Base-by-base conservation (phyloP, 92 coral and sea anemone species). In the Muricea muricata region DNA sequence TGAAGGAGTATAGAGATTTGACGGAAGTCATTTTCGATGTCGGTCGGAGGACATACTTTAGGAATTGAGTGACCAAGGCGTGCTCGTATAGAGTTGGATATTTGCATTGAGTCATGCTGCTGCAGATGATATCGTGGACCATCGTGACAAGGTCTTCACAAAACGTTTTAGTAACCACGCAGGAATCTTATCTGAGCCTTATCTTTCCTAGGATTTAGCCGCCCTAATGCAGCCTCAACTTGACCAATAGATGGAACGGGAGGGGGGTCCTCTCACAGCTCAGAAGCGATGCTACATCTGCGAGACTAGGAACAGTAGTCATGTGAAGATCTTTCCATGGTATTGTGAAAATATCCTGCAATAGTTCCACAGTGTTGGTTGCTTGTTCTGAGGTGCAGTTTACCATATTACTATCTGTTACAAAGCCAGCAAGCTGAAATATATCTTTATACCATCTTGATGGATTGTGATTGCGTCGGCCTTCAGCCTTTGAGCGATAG, bases 91-190 rank as follows among this genome's bases (percentile, higher is more conserved):
- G 23, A 3, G 75, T 69, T 8, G 75, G 75, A 17, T 69, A 69
- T 69, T 69, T 69, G 25, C 75, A 69, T 35, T 69, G 23, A 31
- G 11, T 69, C 39, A 69, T 69, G 25, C 75, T 35, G 25, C 72
- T 65, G 40, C 18, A 18, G 6, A 65, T 29, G 39, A 65, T 65
- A 41, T 65, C 31, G 12, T 45, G 50, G 12, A 10, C 25, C 21
- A 55, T 29, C 0, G 63, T 25, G 21, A 29, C 24, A 6, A 55
- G 21, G 63, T 18, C 63, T 55, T 55, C 63, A 4, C 26, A 4
- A 24, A n/a, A 55, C 63, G 18, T 10, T 20, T 50, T 20, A 50
- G 58, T 3, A 50, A 50, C 58, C 58, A 50, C 3, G 58, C 58
- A 13, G 58, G 58, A 9, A 37, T 48, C 15, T 20, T 20, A 48